Conservation (phyloP, 2,113 vertebrate genomes). For the Cynoglossus semilaevis region DNA sequence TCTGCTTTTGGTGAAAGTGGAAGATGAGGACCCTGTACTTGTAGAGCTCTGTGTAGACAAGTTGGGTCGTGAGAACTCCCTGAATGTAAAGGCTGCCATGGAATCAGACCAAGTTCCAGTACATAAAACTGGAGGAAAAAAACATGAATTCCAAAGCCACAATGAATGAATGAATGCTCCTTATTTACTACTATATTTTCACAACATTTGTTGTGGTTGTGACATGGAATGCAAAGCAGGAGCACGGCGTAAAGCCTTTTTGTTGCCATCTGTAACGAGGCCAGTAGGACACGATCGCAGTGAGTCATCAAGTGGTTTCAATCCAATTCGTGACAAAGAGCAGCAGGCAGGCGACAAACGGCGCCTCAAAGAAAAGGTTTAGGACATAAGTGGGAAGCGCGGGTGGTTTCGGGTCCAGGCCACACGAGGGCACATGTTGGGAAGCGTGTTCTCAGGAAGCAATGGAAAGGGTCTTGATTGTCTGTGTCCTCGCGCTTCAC, state of each 20-base stretch:
- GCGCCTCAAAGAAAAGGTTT: not conserved
- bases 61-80: too few relatives aligned
- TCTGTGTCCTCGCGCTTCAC: constrained; percentile 56
- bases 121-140: not conserved
- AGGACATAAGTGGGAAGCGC: not conserved
- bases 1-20: constrained; percentile 59
- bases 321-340: constrained; percentile 31
- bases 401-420: constrained; percentile 29
- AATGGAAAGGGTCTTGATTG: constrained; percentile 60
- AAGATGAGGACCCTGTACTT: constrained; percentile 31
- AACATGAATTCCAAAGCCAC: not conserved
- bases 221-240: not conserved
- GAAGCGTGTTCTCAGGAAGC: constrained; percentile 45
- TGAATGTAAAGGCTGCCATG: too few relatives aligned
- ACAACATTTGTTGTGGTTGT: not conserved
- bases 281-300: constrained; percentile 26
- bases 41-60: not conserved
- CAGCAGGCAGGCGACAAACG: not conserved
- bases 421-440: constrained; percentile 34
- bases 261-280: constrained; percentile 38
- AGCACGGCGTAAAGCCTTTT: constrained; percentile 9
- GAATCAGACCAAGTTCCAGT: not conserved
- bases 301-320: constrained; percentile 37
- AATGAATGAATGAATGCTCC: not conserved
- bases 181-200: not conserved